phyloP scores from a whole-genome alignment of 2,888 invertebrate species.

The Allophyes oxyacanthae region DNA sequence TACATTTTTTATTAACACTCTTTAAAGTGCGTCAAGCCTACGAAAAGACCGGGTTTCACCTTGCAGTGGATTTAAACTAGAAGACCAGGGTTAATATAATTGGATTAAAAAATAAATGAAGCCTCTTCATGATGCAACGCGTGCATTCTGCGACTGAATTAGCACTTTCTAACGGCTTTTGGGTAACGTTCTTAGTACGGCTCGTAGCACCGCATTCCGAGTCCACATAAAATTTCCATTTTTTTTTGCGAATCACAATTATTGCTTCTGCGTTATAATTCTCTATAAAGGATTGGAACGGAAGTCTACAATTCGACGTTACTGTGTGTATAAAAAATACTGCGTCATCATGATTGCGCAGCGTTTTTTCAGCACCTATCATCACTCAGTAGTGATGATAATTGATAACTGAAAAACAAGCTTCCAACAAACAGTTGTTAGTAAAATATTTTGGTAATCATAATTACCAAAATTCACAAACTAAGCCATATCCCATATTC shows the following conservation, averaged over 20 bases:
- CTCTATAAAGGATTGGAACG: not conserved
- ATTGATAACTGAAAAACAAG: no score
- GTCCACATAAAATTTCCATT: conserved; percentile 60
- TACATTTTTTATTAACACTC: not conserved
- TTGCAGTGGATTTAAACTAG: no score
- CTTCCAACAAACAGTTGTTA: no score
- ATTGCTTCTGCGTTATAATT: conserved; percentile 6
- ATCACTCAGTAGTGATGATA: no score
- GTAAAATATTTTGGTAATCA: no score
- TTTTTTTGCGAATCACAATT: conserved; percentile 54
- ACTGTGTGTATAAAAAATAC: conserved; percentile 13
- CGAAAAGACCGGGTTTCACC: not conserved
- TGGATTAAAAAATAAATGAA: conserved; percentile 37
- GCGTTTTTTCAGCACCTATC: conserved; percentile 12
- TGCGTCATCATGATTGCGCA: conserved; percentile 25
- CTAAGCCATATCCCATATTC: no score
- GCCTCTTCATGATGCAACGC: conserved; percentile 74
- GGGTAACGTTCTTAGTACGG: conserved; percentile 74
- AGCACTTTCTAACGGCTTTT: conserved; percentile 81
- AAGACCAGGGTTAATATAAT: conserved; percentile 4
- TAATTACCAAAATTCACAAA: no score
- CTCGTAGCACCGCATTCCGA: conserved; percentile 66
- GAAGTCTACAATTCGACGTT: conserved; percentile 19
- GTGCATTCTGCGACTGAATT: conserved; percentile 75
- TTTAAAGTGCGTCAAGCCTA: not conserved